Percentiles rank a stretch among this genome's conserved stretches.
phyloP scores from a whole-genome alignment of 1,140 invertebrate genomes.

The Lordiphosa clarofinis region DNA sequence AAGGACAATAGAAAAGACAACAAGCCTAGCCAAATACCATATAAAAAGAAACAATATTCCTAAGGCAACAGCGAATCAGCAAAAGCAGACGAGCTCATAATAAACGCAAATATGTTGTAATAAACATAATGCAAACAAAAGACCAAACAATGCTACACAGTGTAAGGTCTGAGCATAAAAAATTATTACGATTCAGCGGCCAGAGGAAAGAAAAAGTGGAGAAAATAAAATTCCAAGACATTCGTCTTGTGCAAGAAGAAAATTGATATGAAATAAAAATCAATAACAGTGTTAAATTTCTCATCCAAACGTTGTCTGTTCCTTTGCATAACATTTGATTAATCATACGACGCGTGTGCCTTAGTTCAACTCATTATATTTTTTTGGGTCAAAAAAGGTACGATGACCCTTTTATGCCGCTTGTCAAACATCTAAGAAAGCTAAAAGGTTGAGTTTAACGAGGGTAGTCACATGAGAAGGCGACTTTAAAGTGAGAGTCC shows the following conservation, averaged over 20 bases:
- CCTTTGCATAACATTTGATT: constrained; percentile 30
- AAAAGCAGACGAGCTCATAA: constrained; percentile 10
- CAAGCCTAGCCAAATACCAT: constrained; percentile 1
- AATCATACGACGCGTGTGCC: constrained; percentile 53
- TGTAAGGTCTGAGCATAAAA: constrained; percentile 35
- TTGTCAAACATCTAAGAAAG: background rate
- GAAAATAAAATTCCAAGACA: background rate
- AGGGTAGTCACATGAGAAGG: too few species aligned
- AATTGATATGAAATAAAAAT: constrained; percentile 38
- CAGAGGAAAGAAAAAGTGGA: background rate
- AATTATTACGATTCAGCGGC: constrained; percentile 33
- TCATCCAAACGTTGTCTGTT: background rate
- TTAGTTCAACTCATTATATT: constrained; percentile 19
- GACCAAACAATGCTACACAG: constrained; percentile 12
- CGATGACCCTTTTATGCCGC: constrained; percentile 19
- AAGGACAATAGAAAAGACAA: constrained; percentile 16
- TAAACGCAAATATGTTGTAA: constrained; percentile 30
- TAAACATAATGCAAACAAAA: constrained; percentile 38
- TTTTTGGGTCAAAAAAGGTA: background rate
- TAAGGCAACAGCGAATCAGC: too few species aligned
- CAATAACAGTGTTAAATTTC: constrained; percentile 46
- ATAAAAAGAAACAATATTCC: too few species aligned
- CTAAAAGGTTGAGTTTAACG: too few species aligned
- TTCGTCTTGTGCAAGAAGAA: constrained; percentile 7
- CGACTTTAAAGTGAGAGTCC: too few species aligned